Evolutionary conservation across 2,888 invertebrate species (phyloP).

Genomic region (Xiphydria camelus): DNA sequence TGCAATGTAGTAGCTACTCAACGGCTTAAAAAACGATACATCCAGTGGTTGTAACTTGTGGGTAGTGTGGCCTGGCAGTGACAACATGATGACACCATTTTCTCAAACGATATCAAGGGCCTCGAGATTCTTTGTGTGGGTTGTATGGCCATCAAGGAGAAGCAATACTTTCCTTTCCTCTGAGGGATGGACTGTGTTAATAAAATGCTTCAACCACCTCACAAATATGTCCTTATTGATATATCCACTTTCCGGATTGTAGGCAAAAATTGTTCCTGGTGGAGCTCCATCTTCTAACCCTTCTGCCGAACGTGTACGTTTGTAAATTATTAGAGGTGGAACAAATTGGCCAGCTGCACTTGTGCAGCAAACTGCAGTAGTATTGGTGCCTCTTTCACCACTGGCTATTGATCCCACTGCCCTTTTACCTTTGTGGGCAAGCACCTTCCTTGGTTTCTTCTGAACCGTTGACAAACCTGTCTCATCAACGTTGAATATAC

Average conservation of each 20-base stretch:
- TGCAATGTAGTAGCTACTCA: slow-evolving; percentile 13
- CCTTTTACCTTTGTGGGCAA: slow-evolving; percentile 23
- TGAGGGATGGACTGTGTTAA: slow-evolving; percentile 36
- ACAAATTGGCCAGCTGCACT: slow-evolving; percentile 29
- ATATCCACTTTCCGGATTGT: slow-evolving; percentile 26
- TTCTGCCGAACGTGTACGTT: slow-evolving; percentile 20
- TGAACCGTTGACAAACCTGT: slow-evolving; percentile 28
- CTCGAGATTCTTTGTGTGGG: slow-evolving; percentile 32
- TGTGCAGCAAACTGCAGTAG: slow-evolving; percentile 26
- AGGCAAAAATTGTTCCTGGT: slow-evolving; percentile 16
- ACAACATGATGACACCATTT: slow-evolving; percentile 32
- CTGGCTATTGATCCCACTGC: slow-evolving; percentile 26
- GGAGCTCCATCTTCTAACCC: slow-evolving; percentile 23
- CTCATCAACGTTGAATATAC: slow-evolving; percentile 31
- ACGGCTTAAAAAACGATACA: too few species aligned
- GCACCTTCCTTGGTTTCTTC: slow-evolving; percentile 23
- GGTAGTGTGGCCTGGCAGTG: slow-evolving; percentile 32
- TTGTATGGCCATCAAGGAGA: slow-evolving; percentile 35
- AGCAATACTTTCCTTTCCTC: slow-evolving; percentile 29
- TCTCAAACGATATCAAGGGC: slow-evolving; percentile 24
- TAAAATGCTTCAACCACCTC: slow-evolving; percentile 39
- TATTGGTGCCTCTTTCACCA: slow-evolving; percentile 29
- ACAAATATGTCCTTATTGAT: slow-evolving; percentile 31
- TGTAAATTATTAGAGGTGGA: slow-evolving; percentile 33
- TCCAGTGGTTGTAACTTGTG: slow-evolving; percentile 34